These are phyloP conservation scores for Boloria euphrosyne DNA, from an alignment of 2,888 invertebrate species.

Conservation along the genomic window DNA sequence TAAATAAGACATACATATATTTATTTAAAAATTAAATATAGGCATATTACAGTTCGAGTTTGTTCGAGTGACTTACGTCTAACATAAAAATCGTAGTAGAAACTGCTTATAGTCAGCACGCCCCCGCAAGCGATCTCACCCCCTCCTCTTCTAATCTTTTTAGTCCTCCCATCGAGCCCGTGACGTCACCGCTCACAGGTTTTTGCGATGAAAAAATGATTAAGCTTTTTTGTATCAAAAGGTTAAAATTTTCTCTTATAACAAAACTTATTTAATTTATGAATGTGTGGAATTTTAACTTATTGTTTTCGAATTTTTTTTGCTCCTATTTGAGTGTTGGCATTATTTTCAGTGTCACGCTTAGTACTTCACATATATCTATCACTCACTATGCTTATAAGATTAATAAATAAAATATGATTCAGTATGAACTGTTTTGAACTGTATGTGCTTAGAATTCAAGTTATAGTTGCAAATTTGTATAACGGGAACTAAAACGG, in stretches of 20 bases:
- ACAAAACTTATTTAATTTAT: neutral
- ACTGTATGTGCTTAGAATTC: neutral
- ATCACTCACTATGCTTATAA: too few relatives aligned
- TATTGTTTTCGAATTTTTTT: too few relatives aligned
- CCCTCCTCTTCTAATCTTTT: slow-evolving; percentile 69
- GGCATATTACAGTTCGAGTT: slow-evolving; percentile 9
- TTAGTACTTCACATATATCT: too few relatives aligned
- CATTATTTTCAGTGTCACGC: too few relatives aligned
- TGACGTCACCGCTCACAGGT: slow-evolving; percentile 77
- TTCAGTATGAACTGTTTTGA: neutral
- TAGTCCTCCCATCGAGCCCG: slow-evolving; percentile 63
- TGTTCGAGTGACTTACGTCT: slow-evolving; percentile 44
- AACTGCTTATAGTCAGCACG: slow-evolving; percentile 52
- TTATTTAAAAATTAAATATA: too few relatives aligned
- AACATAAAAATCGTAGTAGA: slow-evolving; percentile 47
- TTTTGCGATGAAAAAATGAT: slow-evolving; percentile 74
- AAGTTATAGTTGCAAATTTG: neutral
- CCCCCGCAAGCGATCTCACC: slow-evolving; percentile 53
- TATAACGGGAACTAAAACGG: slow-evolving; percentile 63
- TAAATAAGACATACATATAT: too few relatives aligned
- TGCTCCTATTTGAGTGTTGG: too few relatives aligned
- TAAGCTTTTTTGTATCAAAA: slow-evolving; percentile 49
- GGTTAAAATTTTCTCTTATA: slow-evolving; percentile 17
- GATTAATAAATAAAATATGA: neutral
- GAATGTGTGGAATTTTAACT: neutral